Base-by-base conservation (phyloP, 2,888 invertebrate genomes). In the Acleris holmiana region DNA sequence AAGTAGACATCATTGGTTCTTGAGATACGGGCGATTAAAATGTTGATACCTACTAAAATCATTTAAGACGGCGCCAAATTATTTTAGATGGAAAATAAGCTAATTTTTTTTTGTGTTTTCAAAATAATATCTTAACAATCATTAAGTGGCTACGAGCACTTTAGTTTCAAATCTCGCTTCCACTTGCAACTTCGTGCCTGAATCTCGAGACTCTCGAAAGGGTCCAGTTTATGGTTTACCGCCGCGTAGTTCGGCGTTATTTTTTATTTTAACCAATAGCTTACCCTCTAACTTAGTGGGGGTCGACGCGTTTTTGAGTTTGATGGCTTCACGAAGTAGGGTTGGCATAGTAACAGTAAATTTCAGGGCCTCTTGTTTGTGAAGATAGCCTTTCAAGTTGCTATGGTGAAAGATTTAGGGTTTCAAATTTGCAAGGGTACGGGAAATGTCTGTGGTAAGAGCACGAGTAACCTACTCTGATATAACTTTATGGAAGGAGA, bases 161-260 rank as follows among this genome's bases (percentile, higher is more conserved):
- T 7, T 17, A 4, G 44, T 44, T 5, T 47, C 0, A 0, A n/a
- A 7, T n/a, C 46, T 51, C 70, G 67, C 68, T 66, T 2, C 4
- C 21, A 61, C 65, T 55, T 47, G 17, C 60, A 13, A 23, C 65
- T 66, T 64, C 47, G 6, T 18, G 21, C 40, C n/a, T 35, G 35
- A 53, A 41, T n/a, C 41, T 51, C 25, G 40, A 53, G 35, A 57
- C 63, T 61, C 67, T 58, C 62, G 58, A 68, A 64, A 61, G 69
- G 72, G 71, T 69, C 70, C 71, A 73, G 69, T 76, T 76, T 74
- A 74, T 70, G 69, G 71, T 68, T 62, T 67, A 67, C 71, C 72
- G 69, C 60, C 65, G 61, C 61, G 65, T 67, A 62, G 62, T 49
- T 66, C 62, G 56, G 68, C 71, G 72, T 64, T 67, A 72, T 76